These are phyloP conservation scores for Metaphire vulgaris DNA, from an alignment of 1,140 invertebrate species.

Conservation along the genomic window DNA sequence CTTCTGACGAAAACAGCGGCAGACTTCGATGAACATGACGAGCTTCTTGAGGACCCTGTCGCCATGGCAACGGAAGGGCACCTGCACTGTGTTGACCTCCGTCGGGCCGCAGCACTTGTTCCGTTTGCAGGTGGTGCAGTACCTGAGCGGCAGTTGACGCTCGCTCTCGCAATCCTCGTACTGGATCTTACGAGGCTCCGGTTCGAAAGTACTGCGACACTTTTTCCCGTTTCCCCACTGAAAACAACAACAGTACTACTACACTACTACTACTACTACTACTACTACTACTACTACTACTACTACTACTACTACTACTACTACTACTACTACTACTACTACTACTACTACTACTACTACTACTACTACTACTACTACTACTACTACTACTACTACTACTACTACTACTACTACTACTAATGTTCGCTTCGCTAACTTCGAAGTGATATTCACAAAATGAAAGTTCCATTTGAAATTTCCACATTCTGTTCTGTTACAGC, in stretches of 20 bases:
- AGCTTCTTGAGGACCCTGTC: slow-evolving; percentile 32
- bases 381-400: background rate
- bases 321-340: background rate
- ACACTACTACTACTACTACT: background rate
- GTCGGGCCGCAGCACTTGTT: slow-evolving; percentile 57
- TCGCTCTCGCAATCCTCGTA: slow-evolving; percentile 61
- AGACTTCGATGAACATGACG: slow-evolving; percentile 45
- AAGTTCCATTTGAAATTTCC: no score
- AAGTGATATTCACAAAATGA: no score
- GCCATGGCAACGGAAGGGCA: slow-evolving; percentile 48
- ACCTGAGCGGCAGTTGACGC: slow-evolving; percentile 59
- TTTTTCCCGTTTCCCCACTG: no score
- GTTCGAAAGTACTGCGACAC: slow-evolving; percentile 61
- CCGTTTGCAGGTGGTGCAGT: slow-evolving; percentile 59
- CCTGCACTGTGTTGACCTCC: slow-evolving; percentile 57
- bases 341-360: background rate
- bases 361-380: background rate
- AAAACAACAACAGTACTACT: background rate
- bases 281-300: background rate
- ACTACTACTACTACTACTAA: background rate
- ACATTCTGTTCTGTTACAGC: no score
- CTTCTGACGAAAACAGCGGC: slow-evolving; percentile 32
- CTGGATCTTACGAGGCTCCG: slow-evolving; percentile 53
- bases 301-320: background rate
- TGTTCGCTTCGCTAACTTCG: no score